Evolutionary conservation across 2,888 invertebrate genomes (phyloP).

Genomic region (Tiliacea aurago): DNA sequence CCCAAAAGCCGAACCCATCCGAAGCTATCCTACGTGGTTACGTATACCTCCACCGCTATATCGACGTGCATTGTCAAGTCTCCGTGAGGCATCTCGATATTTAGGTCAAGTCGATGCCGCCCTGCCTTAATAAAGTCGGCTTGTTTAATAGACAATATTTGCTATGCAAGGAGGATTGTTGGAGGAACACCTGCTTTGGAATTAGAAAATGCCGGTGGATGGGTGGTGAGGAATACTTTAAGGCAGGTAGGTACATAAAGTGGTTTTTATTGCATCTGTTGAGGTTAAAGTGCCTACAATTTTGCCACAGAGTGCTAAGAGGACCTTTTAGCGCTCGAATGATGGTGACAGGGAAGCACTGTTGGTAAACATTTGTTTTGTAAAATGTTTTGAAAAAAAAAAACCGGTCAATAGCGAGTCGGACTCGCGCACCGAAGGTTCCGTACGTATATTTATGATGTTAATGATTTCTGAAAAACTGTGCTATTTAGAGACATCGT

Average conservation of each 20-base stretch:
- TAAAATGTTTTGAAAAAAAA: neutral
- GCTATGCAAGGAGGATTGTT: slow-evolving; percentile 58
- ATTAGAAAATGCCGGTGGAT: slow-evolving; percentile 22
- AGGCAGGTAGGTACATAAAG: neutral
- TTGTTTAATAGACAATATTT: slow-evolving; percentile 67
- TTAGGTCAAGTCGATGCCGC: slow-evolving; percentile 61
- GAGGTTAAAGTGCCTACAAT: neutral
- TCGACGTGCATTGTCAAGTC: slow-evolving; percentile 52
- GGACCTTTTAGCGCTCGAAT: neutral
- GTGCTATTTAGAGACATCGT: no score
- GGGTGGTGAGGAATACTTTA: neutral
- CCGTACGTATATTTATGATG: no score
- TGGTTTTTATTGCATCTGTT: neutral
- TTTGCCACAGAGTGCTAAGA: neutral
- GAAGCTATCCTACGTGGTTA: neutral
- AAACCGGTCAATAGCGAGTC: no score
- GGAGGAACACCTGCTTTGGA: slow-evolving; percentile 41
- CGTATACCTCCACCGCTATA: neutral
- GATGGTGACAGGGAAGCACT: neutral
- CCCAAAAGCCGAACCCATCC: slow-evolving; percentile 3
- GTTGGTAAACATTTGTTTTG: neutral
- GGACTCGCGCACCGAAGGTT: no score
- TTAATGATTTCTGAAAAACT: no score
- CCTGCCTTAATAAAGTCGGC: slow-evolving; percentile 62
- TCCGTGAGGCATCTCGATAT: slow-evolving; percentile 53